A percentile compares a stretch with the other conserved stretches of the same genome.
These are phyloP conservation scores for Crotophaga sulcirostris DNA, from an alignment of 2,113 vertebrate genomes.

Conservation along the genomic window DNA sequence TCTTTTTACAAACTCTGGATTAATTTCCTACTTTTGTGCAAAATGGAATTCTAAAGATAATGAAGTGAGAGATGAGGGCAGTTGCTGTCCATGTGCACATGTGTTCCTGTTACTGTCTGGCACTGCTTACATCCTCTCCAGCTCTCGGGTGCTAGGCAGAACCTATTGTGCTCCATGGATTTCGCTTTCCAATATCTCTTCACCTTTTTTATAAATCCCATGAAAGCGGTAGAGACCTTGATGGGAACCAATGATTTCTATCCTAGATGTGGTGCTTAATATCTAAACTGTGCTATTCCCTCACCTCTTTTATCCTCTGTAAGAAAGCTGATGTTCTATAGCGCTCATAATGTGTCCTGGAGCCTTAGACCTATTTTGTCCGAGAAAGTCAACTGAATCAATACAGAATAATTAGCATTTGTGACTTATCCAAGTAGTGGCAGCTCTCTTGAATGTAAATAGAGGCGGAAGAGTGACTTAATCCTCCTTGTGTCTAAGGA, in stretches of 20 bases:
- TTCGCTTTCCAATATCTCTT: neutral
- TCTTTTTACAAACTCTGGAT: neutral
- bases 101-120: neutral
- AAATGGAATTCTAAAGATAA: neutral
- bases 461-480: conserved; percentile 8
- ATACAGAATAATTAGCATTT: conserved; percentile 35
- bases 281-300: neutral
- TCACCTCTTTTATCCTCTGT: neutral
- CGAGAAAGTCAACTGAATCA: conserved; percentile 14
- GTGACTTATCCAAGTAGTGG: conserved; percentile 10
- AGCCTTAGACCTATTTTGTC: conserved; percentile 35
- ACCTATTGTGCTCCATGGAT: neutral
- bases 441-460: conserved; percentile 24
- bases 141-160: neutral
- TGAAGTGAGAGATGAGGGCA: neutral
- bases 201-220: neutral
- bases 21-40: neutral
- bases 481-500: neutral
- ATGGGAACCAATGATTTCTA: neutral
- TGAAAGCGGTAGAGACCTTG: neutral
- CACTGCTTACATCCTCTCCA: neutral
- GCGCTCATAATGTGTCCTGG: neutral
- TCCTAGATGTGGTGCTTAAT: neutral
- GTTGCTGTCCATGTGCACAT: fast-evolving
- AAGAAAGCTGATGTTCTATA: conserved; percentile 1